Conservation (phyloP, 2,113 vertebrate species). For the Saguinus imperator region DNA sequence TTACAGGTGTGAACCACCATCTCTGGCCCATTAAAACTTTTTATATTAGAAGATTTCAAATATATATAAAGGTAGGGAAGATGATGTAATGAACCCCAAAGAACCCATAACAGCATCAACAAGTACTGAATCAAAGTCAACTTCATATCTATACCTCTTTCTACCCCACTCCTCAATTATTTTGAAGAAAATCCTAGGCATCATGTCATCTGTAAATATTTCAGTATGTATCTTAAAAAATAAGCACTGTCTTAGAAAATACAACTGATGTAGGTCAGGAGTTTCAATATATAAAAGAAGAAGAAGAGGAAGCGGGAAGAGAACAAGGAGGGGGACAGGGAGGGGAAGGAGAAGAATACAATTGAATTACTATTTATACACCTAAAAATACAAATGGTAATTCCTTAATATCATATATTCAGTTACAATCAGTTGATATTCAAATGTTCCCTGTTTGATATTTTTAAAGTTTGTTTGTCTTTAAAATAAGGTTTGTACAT, state of each 20-base stretch:
- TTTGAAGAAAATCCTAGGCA: neutral
- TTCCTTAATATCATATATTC: neutral
- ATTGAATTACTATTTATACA: neutral
- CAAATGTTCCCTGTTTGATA: neutral
- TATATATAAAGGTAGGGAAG: neutral
- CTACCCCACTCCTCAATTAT: neutral
- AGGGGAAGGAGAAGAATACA: no score
- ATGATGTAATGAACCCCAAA: neutral
- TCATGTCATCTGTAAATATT: neutral
- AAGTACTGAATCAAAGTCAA: neutral
- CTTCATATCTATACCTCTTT: neutral
- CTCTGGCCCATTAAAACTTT: neutral
- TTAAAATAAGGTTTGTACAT: neutral
- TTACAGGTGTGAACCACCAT: no score
- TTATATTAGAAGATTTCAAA: neutral
- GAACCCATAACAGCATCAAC: neutral
- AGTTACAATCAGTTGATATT: neutral
- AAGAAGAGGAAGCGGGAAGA: no score
- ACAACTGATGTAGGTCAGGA: no score
- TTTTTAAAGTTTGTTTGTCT: neutral
- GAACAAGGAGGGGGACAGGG: no score
- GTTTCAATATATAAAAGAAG: no score
- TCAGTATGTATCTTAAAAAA: neutral
- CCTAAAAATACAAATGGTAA: neutral
- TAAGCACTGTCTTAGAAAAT: neutral